Base-by-base conservation (phyloP, 2,113 vertebrate species). In the Mus pahari region DNA sequence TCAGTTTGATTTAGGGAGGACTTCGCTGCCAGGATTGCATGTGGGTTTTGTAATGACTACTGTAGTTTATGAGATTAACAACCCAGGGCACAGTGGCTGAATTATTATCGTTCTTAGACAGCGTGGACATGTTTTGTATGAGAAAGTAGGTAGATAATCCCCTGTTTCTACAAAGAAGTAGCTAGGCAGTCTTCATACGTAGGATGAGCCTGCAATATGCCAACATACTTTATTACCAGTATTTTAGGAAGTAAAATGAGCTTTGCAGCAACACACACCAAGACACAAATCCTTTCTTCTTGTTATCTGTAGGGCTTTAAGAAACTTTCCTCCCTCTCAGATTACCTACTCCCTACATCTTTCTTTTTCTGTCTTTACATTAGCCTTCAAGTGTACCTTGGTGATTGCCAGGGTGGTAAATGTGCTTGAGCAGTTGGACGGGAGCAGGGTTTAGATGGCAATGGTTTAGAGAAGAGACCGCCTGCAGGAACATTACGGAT, bases 1-100 rank as follows among this genome's bases (percentile, higher is more conserved):
- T 89, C 26, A 33, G 14, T 75, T 64, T 75, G 48, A 81, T 79
- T 70, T 83, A 84, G 74, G 53, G 36, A 95, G 50, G 74, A 91
- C 60, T 24, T 81, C 78, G 70, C 33, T 75, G 39, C 42, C 78
- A 83, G 74, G 11, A 68, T 90, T 28, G 83, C 50, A 83, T 84
- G 87, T 66, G 73, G 82, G 73, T 91, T 95, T 96, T 68, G 39
- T 95, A 78, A 75, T 91, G 62, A 94, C n/a, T 89, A 70, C 48
- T 91, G 7, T 83, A 62, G 48, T 79, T 95, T 94, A 79, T 45
- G 78, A 9, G 62, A 36, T 88, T 89, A 74, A 73, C 48, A 70
- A 71, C 12, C 81, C 39, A 50, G 45, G 91, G 74, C 62, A 91
- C 87, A 91, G 64, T 22, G 64, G 75, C 53, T 91, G 36, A 90